A percentile compares a stretch with the other conserved stretches of the same genome.
These are phyloP conservation scores for Perca fluviatilis DNA, from an alignment of 2,113 vertebrate species.

Conservation along the genomic window DNA sequence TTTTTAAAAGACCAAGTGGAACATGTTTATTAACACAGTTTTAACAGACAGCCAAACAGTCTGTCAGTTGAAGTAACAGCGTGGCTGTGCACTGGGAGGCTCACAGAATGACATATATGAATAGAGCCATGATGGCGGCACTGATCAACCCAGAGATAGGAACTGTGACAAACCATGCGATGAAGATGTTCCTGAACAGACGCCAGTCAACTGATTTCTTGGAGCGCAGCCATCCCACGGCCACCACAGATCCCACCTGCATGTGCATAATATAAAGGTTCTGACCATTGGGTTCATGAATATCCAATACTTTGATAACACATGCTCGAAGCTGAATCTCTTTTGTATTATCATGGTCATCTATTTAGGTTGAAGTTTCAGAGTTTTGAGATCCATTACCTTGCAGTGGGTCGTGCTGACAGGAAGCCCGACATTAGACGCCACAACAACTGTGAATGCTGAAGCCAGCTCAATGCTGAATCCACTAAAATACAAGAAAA, in stretches of 20 bases:
- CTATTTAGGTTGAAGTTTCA: neutral
- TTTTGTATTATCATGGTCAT: neutral
- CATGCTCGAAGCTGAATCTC: neutral
- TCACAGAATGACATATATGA: slow-evolving; percentile 84
- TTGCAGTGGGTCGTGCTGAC: slow-evolving; percentile 99
- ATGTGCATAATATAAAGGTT: slow-evolving; percentile 1
- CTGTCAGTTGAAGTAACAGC: neutral
- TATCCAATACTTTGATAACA: neutral
- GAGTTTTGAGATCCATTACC: slow-evolving; percentile 75
- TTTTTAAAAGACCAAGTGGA: neutral
- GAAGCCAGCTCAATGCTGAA: slow-evolving; percentile 98
- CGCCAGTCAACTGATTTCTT: slow-evolving; percentile 96
- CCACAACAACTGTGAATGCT: slow-evolving; percentile 93
- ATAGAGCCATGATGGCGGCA: slow-evolving; percentile 94
- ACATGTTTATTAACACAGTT: slow-evolving; percentile 18
- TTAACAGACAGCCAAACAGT: slow-evolving; percentile 12
- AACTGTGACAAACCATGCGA: slow-evolving; percentile 98
- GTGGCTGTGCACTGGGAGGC: slow-evolving; percentile 24
- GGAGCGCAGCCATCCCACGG: slow-evolving; percentile 96
- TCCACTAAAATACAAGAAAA: slow-evolving; percentile 83
- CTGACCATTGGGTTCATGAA: neutral
- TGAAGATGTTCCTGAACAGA: slow-evolving; percentile 97
- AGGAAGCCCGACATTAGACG: slow-evolving; percentile 95
- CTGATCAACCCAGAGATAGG: slow-evolving; percentile 95
- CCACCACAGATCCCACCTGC: slow-evolving; percentile 96